Base-by-base conservation (phyloP, 53 echinoderm and acorn worm genomes). In the Antedon mediterranea region DNA sequence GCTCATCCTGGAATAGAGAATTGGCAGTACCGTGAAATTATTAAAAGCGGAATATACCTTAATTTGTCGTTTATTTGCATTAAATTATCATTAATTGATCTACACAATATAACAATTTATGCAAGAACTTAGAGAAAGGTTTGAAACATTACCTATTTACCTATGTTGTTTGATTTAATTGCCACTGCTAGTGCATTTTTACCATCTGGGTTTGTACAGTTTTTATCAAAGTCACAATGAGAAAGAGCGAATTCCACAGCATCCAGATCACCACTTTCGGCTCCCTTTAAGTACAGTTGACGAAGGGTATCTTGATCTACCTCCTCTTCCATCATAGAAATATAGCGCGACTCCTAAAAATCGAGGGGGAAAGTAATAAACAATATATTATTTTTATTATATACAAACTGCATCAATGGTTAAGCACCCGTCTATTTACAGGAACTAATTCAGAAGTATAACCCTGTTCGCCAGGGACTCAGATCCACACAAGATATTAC, bases 181-280 rank as follows among this genome's bases (percentile, higher is more conserved):
- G 98, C 90, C 14, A 98, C 79, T 0, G 89, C 84, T 0, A 98
- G 82, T 14, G 98, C 88, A 0, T 89, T 82, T 28, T 88, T 76
- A 7, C 90, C 92, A 30, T 98, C 90, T 37, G 88, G 75, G 29
- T 88, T 87, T 15, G 79, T 78, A 11, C 82, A 84, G 74, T 98
- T 88, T 8, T 90, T 85, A 34, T 98, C 86, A 71, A 98, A 78
- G 3, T 57, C 57, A 23, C 20, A 33, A 23, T 28, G 32, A 76
- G 32, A 26, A 20, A 76, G 34, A 4, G 76, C 34, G 29, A 26
- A 76, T 33, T 5, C 76, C 34, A 76, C 18, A 15, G 76, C 34
- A 3, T 76, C 33, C 28, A 33, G 7, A 33, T 76, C 34, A 28
- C 76, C 76, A 31, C 34, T 31, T 33, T 33, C 76, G 18, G 76